Base-by-base conservation (phyloP, 2,888 invertebrate genomes). In the Drosophila robusta region DNA sequence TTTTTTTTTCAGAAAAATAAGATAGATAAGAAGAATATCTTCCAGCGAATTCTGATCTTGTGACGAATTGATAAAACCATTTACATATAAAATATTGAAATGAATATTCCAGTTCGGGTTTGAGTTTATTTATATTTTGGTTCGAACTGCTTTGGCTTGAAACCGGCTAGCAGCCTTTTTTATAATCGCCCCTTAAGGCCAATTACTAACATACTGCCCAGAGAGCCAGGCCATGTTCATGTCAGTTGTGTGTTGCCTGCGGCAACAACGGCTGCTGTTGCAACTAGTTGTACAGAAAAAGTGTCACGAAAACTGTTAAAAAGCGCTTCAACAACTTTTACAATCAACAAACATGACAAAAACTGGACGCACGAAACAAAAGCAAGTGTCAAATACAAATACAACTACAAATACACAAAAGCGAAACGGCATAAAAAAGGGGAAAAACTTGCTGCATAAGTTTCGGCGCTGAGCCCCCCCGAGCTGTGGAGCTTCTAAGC, bases 311-410 rank as follows among this genome's bases (percentile, higher is more conserved):
- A 83, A 84, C 84, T 86, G 84, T 83, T 83, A 77, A 86, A 83
- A 88, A 88, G 89, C 87, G 89, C 81, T 83, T 80, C 71, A 88
- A 67, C 70, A 83, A 83, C 89, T 83, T 83, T 86, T 70, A 77
- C 89, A 83, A 83, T 88, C 83, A 83, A 75, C 87, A 83, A 88
- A 83, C 83, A 88, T 83, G 83, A 83, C 88, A 83, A 85, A 82
- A 85, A 82, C 86, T 79, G 76, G 63, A 72, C 58, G 80, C 60
- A 36, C 52, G 44, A 65, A 63, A 82, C 69, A 80, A 85, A 85
- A 72, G 58, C 70, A 72, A 86, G 81, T 83, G 83, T 86, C 88
- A 88, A 77, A 70, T 47, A 66, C 86, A 73, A 76, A 61, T 51
- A 70, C 42, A 69, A 50, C 26, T 22, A 34, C 45, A 44, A 32